A percentile compares a stretch with the other conserved stretches of the same genome.
These are phyloP conservation scores for Hassar affinis DNA, from an alignment of 2,113 vertebrate genomes.

Conservation along the genomic window DNA sequence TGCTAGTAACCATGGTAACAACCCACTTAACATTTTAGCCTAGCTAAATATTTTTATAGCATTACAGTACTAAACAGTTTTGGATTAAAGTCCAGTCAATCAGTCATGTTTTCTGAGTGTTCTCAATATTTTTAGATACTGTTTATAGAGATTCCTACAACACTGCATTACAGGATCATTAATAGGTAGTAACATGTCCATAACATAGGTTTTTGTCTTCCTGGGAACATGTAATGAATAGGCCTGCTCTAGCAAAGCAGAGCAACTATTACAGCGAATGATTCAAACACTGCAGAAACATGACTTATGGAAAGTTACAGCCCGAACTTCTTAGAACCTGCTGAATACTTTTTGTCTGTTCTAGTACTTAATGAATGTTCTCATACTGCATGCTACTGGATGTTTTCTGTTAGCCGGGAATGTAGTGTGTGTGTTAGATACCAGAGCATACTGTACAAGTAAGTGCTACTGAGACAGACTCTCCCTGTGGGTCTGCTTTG, in stretches of 20 bases:
- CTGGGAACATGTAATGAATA: background rate
- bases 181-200: background rate
- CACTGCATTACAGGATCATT: background rate
- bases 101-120: background rate
- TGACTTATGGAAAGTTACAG: background rate
- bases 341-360: background rate
- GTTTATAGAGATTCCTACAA: background rate
- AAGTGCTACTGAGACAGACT: background rate
- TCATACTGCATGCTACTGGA: background rate
- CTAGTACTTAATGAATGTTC: background rate
- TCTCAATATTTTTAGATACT: background rate
- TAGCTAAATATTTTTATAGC: background rate
- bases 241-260: background rate
- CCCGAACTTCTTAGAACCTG: background rate
- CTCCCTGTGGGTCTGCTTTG: constrained; percentile 21
- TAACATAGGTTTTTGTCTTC: background rate
- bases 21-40: background rate
- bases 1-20: background rate
- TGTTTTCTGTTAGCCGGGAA: background rate
- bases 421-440: constrained; percentile 4
- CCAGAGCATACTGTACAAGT: background rate
- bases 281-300: background rate
- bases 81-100: background rate
- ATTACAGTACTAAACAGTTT: background rate
- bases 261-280: background rate